Evolutionary conservation across 2,113 vertebrate species (phyloP).

Genomic region (Leptosomus discolor): DNA sequence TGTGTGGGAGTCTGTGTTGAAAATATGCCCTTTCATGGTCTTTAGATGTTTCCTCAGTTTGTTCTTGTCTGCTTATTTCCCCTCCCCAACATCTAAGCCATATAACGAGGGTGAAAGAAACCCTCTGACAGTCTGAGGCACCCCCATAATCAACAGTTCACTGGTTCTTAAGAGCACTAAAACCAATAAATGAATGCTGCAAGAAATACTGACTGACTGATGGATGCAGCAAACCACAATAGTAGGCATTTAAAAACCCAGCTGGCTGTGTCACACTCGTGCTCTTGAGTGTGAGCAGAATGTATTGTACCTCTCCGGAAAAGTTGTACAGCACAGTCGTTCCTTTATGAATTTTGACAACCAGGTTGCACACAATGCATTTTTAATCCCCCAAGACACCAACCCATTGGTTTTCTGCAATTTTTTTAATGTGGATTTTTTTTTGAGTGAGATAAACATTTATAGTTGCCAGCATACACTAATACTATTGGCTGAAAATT

Average conservation of each 20-base stretch:
- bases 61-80: background rate
- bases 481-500: background rate
- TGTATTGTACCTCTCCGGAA: background rate
- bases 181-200: background rate
- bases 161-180: slow-evolving; percentile 2
- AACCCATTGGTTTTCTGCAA: background rate
- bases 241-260: slow-evolving; percentile 14
- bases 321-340: background rate
- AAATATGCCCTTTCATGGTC: background rate
- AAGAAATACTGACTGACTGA: slow-evolving; percentile 26
- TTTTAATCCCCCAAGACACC: background rate
- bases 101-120: background rate
- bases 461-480: background rate
- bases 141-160: background rate
- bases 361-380: background rate
- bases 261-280: background rate
- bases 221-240: background rate
- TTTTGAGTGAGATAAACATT: background rate
- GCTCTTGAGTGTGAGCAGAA: background rate
- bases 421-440: background rate
- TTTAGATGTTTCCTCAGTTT: slow-evolving; percentile 21
- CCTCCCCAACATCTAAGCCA: background rate
- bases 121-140: background rate
- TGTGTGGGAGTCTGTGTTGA: background rate
- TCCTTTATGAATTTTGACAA: slow-evolving; percentile 7